These are phyloP conservation scores for Choristoneura fumiferana DNA, from an alignment of 1,140 invertebrate species.

Conservation along the genomic window DNA sequence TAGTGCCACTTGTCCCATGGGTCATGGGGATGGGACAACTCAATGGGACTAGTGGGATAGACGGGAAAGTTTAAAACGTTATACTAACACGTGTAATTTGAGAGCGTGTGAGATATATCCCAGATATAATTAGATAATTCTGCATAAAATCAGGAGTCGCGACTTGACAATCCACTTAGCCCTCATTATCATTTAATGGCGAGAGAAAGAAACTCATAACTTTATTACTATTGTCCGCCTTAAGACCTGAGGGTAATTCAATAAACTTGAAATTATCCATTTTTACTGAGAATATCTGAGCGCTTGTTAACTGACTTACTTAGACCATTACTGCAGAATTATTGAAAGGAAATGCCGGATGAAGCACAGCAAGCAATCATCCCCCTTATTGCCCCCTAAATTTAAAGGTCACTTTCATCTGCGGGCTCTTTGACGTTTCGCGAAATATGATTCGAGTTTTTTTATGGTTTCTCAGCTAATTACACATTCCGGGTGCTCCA, in stretches of 20 bases:
- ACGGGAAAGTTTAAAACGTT: too few relatives aligned
- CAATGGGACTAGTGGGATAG: too few relatives aligned
- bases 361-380: not conserved
- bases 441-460: conserved; percentile 32
- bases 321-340: conserved; percentile 49
- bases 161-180: not conserved
- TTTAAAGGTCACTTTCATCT: not conserved
- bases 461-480: conserved; percentile 33
- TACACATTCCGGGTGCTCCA: conserved; percentile 36
- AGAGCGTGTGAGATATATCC: too few relatives aligned
- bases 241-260: conserved; percentile 39
- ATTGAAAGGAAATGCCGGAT: conserved; percentile 47
- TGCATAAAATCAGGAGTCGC: not conserved
- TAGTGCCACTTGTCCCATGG: too few relatives aligned
- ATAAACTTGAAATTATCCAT: conserved; percentile 42
- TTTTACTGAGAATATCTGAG: conserved; percentile 36
- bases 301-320: conserved; percentile 59
- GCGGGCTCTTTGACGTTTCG: conserved; percentile 17
- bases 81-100: too few relatives aligned
- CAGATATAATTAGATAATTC: too few relatives aligned
- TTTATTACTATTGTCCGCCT: conserved; percentile 4
- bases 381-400: not conserved
- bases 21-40: too few relatives aligned
- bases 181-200: not conserved
- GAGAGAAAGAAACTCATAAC: not conserved